phyloP scores from a whole-genome alignment of 1,140 invertebrate genomes.

The Campoletis sonorensis region DNA sequence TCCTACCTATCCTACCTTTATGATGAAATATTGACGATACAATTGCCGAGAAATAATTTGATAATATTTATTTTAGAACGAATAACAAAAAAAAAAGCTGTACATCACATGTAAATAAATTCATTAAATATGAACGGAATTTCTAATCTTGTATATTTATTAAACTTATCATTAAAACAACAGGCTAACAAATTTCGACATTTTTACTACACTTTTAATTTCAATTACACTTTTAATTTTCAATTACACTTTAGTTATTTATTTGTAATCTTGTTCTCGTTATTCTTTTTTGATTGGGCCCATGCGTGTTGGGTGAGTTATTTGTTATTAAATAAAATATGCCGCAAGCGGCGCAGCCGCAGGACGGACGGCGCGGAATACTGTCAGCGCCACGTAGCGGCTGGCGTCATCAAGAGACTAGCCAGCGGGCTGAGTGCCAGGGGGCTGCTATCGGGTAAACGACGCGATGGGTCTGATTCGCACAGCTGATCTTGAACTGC shows the following conservation, averaged over 20 bases:
- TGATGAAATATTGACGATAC: not conserved
- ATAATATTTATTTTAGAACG: not conserved
- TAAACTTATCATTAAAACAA: not conserved
- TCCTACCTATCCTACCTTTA: not conserved
- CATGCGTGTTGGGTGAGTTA: too few species aligned
- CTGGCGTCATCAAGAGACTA: constrained; percentile 20
- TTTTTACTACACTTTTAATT: not conserved
- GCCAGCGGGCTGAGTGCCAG: not conserved
- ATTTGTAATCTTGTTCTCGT: too few species aligned
- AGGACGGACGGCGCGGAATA: constrained; percentile 4
- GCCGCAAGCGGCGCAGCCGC: not conserved
- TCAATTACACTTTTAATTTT: not conserved
- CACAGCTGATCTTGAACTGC: too few species aligned
- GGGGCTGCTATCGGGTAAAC: too few species aligned
- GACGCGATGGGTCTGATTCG: too few species aligned
- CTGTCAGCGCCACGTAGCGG: constrained; percentile 28
- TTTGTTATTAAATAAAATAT: not conserved
- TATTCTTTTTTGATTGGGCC: too few species aligned
- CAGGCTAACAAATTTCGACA: too few species aligned
- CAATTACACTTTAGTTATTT: not conserved
- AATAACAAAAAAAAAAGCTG: not conserved
- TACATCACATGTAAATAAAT: not conserved
- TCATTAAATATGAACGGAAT: not conserved
- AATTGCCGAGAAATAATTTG: too few species aligned
- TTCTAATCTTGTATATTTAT: not conserved